phyloP scores from a whole-genome alignment of 2,797 vertebrate species.

The Paratrypauchen microcephalus region DNA sequence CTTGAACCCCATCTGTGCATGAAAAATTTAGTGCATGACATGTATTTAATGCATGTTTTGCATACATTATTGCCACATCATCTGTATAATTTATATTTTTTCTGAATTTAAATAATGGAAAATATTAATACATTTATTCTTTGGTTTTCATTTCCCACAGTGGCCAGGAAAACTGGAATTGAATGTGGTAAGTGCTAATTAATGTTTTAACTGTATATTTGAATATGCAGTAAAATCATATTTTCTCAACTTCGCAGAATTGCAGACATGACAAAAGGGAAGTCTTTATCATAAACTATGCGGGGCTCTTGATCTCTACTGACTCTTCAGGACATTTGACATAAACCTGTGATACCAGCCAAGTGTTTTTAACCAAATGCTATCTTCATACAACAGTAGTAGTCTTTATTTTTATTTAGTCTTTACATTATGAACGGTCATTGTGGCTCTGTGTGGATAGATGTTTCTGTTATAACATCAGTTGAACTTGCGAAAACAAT shows the following conservation, averaged over 20 bases:
- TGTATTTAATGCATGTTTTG: background rate
- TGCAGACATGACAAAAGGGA: conserved; percentile 30
- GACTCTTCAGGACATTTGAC: conserved; percentile 37
- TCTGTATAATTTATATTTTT: background rate
- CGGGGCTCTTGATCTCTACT: conserved; percentile 13
- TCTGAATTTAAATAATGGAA: background rate
- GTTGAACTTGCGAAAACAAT: conserved; percentile 53
- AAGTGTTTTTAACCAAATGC: conserved; percentile 35
- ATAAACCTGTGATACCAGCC: conserved; percentile 44
- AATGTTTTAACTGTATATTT: background rate
- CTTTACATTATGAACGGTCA: conserved; percentile 20
- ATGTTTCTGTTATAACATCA: conserved; percentile 37
- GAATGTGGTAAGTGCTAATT: conserved; percentile 52
- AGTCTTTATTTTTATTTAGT: conserved; percentile 11
- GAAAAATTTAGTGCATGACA: background rate
- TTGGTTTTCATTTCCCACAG: conserved; percentile 49
- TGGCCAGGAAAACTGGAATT: conserved; percentile 79
- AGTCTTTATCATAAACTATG: conserved; percentile 32
- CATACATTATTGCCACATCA: background rate
- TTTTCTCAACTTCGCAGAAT: conserved; percentile 28
- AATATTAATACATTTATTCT: conserved; percentile 10
- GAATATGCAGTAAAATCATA: background rate
- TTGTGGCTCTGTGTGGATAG: conserved; percentile 34
- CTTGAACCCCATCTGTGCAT: background rate
- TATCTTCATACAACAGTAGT: conserved; percentile 9